Evolutionary conservation across 2,888 invertebrate genomes (phyloP), one percentile per base, ranked within the genome.

Genomic region (Artemia sp.): DNA sequence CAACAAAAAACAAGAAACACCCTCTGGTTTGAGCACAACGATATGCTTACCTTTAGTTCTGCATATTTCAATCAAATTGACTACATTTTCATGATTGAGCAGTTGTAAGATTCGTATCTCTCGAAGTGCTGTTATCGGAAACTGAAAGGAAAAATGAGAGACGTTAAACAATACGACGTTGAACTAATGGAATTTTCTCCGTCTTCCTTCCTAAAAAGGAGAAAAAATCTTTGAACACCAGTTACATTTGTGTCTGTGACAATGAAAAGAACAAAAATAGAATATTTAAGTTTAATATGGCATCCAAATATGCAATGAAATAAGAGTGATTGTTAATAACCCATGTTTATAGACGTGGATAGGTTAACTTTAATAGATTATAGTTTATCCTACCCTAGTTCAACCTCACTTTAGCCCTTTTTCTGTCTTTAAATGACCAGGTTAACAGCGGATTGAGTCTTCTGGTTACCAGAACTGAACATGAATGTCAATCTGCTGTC

Each of bases 61-160:
- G 76, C 96, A 97, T 70, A 98, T 96, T 82, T 98, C 98, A 71
- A 96, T 90, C 24, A 99, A 82, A 79, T 92, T 92, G 0, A 98
- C 94, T 5, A 98, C 93, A 80, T 99, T 97, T 75, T 94, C 93
- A 79, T 98, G 94, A 78, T 94, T 93, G 0, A 98, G 78, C 19
- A 92, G 82, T 77, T 97, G 95, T 58, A 98, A 79, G 75, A 98
- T 97, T 76, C 91, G 87, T 71, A 99, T 96, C 82, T 98, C 98
- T 75, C 98, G 83, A 72, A 98, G 78, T 0, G 98, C 97, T 53
- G 98, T 98, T 73, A 98, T 98, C 0, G 98, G 98, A 78, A 99
- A 99, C 87, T 89, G 78, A 72, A 83, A 82, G 71, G 73, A 72
- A 74, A 73, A 72, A 71, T 72, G 70, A 70, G 52, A 67, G 5